These are phyloP conservation scores for Muschampia plurimacula DNA, from an alignment of 2,888 invertebrate genomes.

Conservation along the genomic window DNA sequence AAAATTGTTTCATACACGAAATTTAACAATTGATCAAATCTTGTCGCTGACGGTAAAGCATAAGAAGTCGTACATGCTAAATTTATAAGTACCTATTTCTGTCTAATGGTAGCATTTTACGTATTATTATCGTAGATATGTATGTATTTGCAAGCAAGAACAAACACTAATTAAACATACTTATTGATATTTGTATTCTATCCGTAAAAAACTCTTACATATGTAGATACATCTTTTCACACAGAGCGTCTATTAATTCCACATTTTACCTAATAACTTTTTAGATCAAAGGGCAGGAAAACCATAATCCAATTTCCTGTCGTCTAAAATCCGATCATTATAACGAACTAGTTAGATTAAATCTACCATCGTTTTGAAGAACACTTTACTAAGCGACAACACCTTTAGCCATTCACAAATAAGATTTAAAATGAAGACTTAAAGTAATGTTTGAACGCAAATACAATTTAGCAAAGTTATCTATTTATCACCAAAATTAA, in stretches of 20 bases:
- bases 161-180: neutral
- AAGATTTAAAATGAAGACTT: neutral
- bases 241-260: constrained; percentile 2
- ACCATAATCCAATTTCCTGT: constrained; percentile 63
- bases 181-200: neutral
- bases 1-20: no score
- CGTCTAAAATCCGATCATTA: constrained; percentile 42
- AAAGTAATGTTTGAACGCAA: neutral
- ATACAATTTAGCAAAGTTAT: neutral
- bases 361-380: neutral
- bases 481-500: constrained; percentile 11
- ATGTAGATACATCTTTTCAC: neutral
- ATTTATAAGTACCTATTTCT: no score
- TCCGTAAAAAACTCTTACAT: neutral
- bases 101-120: no score
- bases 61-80: no score
- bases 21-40: no score
- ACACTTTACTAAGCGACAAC: neutral
- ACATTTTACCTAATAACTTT: neutral
- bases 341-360: constrained; percentile 39
- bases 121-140: no score
- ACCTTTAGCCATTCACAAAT: neutral
- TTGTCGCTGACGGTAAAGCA: no score
- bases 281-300: constrained; percentile 72
- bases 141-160: no score